Percentiles rank a stretch among this genome's conserved stretches.
phyloP scores from a whole-genome alignment of 2,888 invertebrate species.

The Leucozona laternaria region DNA sequence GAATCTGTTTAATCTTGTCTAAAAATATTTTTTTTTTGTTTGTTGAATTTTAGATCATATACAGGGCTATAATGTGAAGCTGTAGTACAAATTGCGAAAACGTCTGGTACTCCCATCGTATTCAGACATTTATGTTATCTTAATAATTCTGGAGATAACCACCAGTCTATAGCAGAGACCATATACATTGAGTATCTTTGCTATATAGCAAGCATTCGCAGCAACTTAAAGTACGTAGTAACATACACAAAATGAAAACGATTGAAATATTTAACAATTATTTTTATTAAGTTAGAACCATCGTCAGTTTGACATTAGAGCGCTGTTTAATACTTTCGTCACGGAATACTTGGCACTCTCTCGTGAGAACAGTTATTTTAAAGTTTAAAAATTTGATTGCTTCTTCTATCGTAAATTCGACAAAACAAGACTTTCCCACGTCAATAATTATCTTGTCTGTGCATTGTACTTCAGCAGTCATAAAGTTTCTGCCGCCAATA shows the following conservation, averaged over 20 bases:
- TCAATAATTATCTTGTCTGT: conserved; percentile 88
- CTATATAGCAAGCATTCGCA: no score
- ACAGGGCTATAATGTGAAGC: no score
- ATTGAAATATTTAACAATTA: background rate
- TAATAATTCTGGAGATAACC: no score
- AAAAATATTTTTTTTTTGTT: no score
- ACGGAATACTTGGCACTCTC: conserved; percentile 86
- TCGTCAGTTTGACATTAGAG: conserved; percentile 90
- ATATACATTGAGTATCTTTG: no score
- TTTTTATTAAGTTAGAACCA: conserved; percentile 83
- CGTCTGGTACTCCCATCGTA: no score
- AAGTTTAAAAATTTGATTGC: conserved; percentile 89
- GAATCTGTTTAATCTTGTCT: no score
- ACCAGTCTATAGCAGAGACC: no score
- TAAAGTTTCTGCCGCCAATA: conserved; percentile 93
- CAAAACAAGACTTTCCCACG: conserved; percentile 90
- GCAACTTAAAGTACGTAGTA: background rate
- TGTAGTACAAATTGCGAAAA: no score
- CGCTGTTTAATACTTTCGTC: conserved; percentile 89
- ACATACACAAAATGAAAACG: background rate
- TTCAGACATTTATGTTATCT: no score
- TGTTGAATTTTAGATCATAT: no score
- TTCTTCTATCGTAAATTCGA: conserved; percentile 89
- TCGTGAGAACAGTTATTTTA: conserved; percentile 87
- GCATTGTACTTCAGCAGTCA: conserved; percentile 90